Evolutionary conservation across 2,888 invertebrate genomes (phyloP), one percentile per base, ranked within the genome.

Genomic region (Cryptocephalus moraei): DNA sequence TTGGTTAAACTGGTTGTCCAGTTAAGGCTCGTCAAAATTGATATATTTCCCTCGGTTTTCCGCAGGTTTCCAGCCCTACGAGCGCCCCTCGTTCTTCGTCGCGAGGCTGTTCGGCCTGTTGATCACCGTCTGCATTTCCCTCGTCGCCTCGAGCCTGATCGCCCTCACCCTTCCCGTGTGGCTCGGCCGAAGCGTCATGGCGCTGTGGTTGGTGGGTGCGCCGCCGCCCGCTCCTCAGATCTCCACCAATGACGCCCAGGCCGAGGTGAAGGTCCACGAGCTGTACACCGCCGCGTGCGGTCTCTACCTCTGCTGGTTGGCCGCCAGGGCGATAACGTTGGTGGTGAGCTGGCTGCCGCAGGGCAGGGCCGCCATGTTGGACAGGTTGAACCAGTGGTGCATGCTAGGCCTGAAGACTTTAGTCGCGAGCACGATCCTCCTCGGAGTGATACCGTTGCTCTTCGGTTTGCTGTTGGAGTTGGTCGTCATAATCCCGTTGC

Each of bases 251-350:
- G 54, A 56, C 39, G 55, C 61, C 10, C 57, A 62, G 45, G 56
- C 61, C 8, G 63, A 63, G 54, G 67, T 56, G 45, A 73, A 57
- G 61, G 89, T 95, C 0, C 96, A 97, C 68, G 97, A 97, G 71
- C 72, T 97, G 4, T 97, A 99, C 68, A 96, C 96, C 0, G 91
- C 93, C 0, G 93, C 95, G 0, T 89, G 89, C 65, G 86, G 97
- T 6, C 84, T 93, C 55, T 99, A 97, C 72, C 79, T 93, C 11
- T 94, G 94, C 70, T 96, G 96, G 95, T 78, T 95, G 51, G 73
- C 81, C n/a, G 85, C 91, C 0, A 81, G 94, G 33, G 87, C 88
- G 11, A 76, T 86, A 13, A 84, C 88, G 8, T 75, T 95, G 39
- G 80, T 91, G 13, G 80, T 85, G 44, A 86, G 88, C 54, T 91